Evolutionary conservation across 2,113 vertebrate species (phyloP), one percentile per base, ranked within the genome.

Genomic region (Microtus richardsoni): DNA sequence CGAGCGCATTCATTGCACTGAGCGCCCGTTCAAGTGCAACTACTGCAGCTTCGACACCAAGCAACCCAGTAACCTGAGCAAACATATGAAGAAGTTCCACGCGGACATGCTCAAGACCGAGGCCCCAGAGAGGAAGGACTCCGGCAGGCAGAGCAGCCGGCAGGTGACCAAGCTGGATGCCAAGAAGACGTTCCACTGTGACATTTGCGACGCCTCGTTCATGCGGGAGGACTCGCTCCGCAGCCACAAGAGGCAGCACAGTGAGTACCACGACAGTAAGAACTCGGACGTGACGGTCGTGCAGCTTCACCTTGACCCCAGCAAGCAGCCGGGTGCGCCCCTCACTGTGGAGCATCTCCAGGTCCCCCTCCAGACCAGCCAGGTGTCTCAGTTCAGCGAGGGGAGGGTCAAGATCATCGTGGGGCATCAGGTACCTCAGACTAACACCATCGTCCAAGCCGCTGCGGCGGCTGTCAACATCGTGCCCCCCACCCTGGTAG

Each of bases 221-320:
- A 99, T 99, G 44, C 97, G 99, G 66, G 99, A 99, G 95, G 99
- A 99, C 91, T 99, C 99, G 0, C 99, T 99, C 11, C 98, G 99
- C 75, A 99, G 99, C 97, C 99, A 99, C 98, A 99, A 98, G 94
- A 99, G 99, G 97, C 99, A 99, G 84, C 99, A 99, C 97, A 97
- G 98, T 12, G 98, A 99, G 83, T 94, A 98, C 84, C 95, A 62
- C 9, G 97, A 98, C 9, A 71, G n/a, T 7, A 98, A 98, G 96
- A 75, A 0, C 89, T 12, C 74, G 0, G 98, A 98, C 0, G 97
- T 98, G 93, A 96, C 98, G 0, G 98, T 99, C 5, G 96, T 99
- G 0, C 99, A 99, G 96, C 97, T 99, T 1, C 98, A 98, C 88
- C 86, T 97, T 75, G 97, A 98, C 1, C 70, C 98, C 0, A 4